Percentiles rank a stretch among this genome's conserved stretches.
These are phyloP conservation scores for Cyphomyrmex costatus DNA, from an alignment of 1,140 invertebrate genomes.

Conservation along the genomic window DNA sequence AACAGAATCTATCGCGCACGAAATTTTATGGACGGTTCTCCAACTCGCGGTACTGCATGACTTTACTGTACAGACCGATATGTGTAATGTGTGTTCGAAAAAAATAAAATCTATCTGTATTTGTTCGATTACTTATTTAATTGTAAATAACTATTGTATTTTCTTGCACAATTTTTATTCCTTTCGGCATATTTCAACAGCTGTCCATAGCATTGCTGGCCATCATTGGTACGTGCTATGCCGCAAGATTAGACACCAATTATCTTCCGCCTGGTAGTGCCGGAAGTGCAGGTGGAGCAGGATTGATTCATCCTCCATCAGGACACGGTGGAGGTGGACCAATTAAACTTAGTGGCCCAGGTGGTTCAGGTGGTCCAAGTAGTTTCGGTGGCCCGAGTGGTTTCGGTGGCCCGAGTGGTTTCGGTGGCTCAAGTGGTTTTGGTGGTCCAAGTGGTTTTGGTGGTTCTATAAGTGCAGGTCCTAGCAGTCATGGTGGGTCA, in stretches of 20 bases:
- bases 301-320: constrained; percentile 83
- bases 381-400: constrained; percentile 73
- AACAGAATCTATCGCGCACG: neutral
- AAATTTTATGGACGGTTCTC: neutral
- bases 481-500: constrained; percentile 30
- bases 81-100: neutral
- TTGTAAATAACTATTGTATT: neutral
- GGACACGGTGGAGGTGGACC: constrained; percentile 69
- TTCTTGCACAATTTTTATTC: neutral
- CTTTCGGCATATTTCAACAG: constrained; percentile 69
- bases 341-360: constrained; percentile 63
- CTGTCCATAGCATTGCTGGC: constrained; percentile 72
- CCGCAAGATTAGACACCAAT: constrained; percentile 88
- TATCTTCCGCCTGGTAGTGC: constrained; percentile 89
- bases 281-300: constrained; percentile 86
- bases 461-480: constrained; percentile 10
- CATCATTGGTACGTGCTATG: constrained; percentile 76
- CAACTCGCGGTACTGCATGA: neutral
- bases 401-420: constrained; percentile 36
- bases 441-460: constrained; percentile 41
- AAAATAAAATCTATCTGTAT: neutral
- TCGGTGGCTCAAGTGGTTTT: constrained; percentile 71
- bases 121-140: neutral
- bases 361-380: constrained; percentile 64
- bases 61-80: neutral